Evolutionary conservation across 2,797 vertebrate species (phyloP), one percentile per base, ranked within the genome.

Genomic region (Momotus momota): DNA sequence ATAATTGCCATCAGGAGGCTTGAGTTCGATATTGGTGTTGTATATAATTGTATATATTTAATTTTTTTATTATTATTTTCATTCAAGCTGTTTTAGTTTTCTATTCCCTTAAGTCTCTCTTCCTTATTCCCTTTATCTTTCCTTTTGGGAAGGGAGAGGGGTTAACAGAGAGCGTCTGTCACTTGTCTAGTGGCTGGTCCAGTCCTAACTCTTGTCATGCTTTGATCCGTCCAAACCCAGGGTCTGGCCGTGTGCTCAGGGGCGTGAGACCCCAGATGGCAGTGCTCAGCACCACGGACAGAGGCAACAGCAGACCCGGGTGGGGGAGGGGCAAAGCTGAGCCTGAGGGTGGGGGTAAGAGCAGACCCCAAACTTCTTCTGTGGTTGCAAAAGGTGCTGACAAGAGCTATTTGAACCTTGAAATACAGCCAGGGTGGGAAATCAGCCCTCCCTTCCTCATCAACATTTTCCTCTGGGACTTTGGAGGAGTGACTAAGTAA

Each of bases 221-320:
- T 69, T 87, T 51, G 10, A 26, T 38, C 40, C 20, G 10, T 19
- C 29, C 1, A 4, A 62, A 75, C 0, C 10, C 22, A 45, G 12
- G 18, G 27, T 43, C 43, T 0, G 1, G 3, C 7, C 6, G 5
- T 11, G 20, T 3, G 8, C 8, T 81, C 26, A 45, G 46, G 31
- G 40, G 8, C 26, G 5, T 62, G 33, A 9, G 51, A 70, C 6
- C 17, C 27, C 10, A 10, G 9, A 0, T 2, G 27, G 27, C 54
- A 64, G 31, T 0, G 5, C 81, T 91, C 94, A 93, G 91, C 72
- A 86, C 85, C 94, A 80, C 14, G 81, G 84, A 93, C 77, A 91
- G 94, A 89, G 85, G 40, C 64, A 75, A 72, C 26, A 70, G 13
- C 7, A 13, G 52, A 19, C 33, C 20, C 5, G 0, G 13, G 35